Evolutionary conservation across 2,113 vertebrate species (phyloP), one percentile per base, ranked within the genome.

Genomic region (Holacanthus passer): DNA sequence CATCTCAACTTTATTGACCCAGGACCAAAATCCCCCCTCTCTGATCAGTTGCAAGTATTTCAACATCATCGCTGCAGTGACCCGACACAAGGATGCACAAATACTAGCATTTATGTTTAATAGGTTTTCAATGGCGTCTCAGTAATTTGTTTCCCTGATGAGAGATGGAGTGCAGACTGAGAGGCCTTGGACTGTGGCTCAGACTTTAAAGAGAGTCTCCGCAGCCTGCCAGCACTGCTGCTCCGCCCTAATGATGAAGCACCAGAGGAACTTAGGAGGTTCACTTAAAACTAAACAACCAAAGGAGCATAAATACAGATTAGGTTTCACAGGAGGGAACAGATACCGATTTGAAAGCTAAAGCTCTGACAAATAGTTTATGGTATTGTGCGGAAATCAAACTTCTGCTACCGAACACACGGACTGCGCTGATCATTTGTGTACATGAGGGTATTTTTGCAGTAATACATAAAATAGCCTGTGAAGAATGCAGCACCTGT

Each of bases 1-100:
- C 12, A 32, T 45, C 50, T 41, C 59, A 87, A 47, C 24, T 64
- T 67, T 43, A 70, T n/a, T 85, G 82, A 89, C 75, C 69, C 59
- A 27, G 37, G 37, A 87, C 73, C 43, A 74, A 85, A 86, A 77
- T 19, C 39, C 58, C 35, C n/a, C 27, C 56, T 4, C 37, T 59
- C 5, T 27, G 71, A 72, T 66, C 29, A 10, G 8, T 17, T 32
- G 35, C 64, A 59, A 24, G 37, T 56, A 58, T 63, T 67, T 77
- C 59, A 81, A 55, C 71, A 56, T 55, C 12, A 52, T 5, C 56
- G 5, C 16, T 8, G 77, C 50, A 1, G 35, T 22, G 24, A 10
- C 31, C 55, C 32, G 64, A 75, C 29, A 59, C 67, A 50, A 27
- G 20, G 16, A 55, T 69, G 35, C 2, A 35, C 1, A 6, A 9